Percentiles rank a stretch among this genome's conserved stretches.
phyloP scores from a whole-genome alignment of 2,888 invertebrate species.

The Brachypterus glaber region DNA sequence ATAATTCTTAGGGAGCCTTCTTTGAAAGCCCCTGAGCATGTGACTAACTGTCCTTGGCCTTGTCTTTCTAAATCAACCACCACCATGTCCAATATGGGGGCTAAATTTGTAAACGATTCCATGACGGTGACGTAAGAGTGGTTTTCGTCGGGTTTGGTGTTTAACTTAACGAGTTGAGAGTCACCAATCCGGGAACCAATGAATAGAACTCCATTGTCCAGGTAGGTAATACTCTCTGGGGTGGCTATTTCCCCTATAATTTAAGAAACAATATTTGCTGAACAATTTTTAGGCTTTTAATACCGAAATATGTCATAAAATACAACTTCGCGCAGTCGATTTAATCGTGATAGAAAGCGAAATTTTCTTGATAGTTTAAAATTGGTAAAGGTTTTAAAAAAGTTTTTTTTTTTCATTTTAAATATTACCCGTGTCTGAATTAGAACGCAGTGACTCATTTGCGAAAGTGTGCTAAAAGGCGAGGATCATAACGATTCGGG shows the following conservation, averaged over 20 bases:
- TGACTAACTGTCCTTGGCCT: conserved; percentile 96
- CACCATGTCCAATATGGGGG: conserved; percentile 96
- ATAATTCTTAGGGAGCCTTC: conserved; percentile 96
- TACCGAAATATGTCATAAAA: no score
- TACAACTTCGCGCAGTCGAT: no score
- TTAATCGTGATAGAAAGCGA: no score
- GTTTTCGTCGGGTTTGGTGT: conserved; percentile 71
- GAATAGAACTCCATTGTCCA: conserved; percentile 96
- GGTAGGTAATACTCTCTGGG: conserved; percentile 94
- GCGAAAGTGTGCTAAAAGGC: no score
- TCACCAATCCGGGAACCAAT: conserved; percentile 95
- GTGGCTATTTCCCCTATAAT: conserved; percentile 73
- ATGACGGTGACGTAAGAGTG: conserved; percentile 87
- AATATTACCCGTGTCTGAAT: no score
- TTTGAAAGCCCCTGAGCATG: conserved; percentile 95
- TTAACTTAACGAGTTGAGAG: conserved; percentile 86
- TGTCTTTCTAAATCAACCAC: conserved; percentile 94
- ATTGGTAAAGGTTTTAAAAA: no score
- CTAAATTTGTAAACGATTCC: conserved; percentile 95
- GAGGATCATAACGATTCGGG: no score
- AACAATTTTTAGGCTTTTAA: no score
- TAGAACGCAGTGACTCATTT: no score
- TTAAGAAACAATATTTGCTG: conserved; percentile 1
- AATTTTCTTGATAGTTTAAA: no score
- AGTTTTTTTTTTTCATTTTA: no score